These are phyloP conservation scores for Acleris laterana DNA, from an alignment of 2,888 invertebrate genomes.

Conservation along the genomic window DNA sequence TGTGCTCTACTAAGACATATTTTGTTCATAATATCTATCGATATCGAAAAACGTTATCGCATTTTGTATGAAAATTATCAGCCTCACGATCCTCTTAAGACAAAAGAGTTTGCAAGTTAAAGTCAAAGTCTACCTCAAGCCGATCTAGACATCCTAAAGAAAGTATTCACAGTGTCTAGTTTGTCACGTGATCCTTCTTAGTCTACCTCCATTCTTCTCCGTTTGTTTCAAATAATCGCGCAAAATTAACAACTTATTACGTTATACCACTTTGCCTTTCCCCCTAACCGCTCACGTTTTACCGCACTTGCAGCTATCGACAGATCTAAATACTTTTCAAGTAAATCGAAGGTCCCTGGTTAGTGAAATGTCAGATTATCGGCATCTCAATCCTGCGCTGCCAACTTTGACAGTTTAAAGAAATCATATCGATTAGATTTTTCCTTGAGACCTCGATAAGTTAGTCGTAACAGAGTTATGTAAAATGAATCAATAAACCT, in stretches of 20 bases:
- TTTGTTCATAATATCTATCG: too few species aligned
- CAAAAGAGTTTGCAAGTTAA: too few species aligned
- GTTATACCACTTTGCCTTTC: slow-evolving; percentile 10
- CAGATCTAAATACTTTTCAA: slow-evolving; percentile 36
- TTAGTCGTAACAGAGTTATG: slow-evolving; percentile 17
- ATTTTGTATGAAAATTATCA: too few species aligned
- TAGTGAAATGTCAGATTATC: slow-evolving; percentile 37
- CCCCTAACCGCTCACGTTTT: slow-evolving; percentile 16
- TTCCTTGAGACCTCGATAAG: slow-evolving; percentile 22
- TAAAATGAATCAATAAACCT: neutral
- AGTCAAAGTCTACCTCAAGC: too few species aligned
- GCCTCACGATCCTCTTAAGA: too few species aligned
- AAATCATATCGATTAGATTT: slow-evolving; percentile 34
- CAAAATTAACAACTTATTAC: neutral
- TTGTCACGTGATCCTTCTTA: too few species aligned
- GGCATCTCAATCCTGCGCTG: slow-evolving; percentile 30
- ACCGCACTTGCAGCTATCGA: slow-evolving; percentile 27
- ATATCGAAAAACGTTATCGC: too few species aligned
- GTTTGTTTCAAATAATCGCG: neutral
- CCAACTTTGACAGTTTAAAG: slow-evolving; percentile 33
- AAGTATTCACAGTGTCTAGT: too few species aligned
- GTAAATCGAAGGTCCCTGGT: slow-evolving; percentile 37
- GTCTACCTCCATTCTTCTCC: too few species aligned
- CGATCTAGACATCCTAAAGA: too few species aligned
- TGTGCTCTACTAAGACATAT: too few species aligned